These are phyloP conservation scores for Neolamprologus multifasciatus DNA, from an alignment of 2,797 vertebrate genomes.

Conservation along the genomic window DNA sequence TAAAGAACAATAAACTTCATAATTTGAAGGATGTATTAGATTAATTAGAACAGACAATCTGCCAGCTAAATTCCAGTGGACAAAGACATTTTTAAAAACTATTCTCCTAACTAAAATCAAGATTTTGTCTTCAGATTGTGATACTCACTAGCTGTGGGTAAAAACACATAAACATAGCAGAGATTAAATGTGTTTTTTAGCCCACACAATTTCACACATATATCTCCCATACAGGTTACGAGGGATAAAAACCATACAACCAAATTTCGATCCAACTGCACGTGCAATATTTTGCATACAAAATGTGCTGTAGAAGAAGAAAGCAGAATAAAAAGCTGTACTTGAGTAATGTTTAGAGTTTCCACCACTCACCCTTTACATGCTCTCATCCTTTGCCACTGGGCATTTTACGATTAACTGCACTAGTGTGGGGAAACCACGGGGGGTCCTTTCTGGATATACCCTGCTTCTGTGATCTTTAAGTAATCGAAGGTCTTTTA, in stretches of 20 bases:
- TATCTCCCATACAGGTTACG: not conserved
- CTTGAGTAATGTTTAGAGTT: not conserved
- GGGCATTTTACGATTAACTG: not conserved
- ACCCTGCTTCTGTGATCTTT: not conserved
- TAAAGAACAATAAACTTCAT: not conserved
- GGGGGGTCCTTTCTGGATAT: not conserved
- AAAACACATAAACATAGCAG: not conserved
- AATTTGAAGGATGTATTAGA: not conserved
- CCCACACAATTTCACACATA: not conserved
- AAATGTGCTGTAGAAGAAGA: not conserved
- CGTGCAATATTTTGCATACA: not conserved
- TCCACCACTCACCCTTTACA: not conserved
- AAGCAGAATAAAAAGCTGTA: not conserved
- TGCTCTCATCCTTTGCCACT: not conserved
- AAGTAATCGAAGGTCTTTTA: not conserved
- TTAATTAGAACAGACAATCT: not conserved
- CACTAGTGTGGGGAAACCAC: not conserved
- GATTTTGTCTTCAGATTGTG: not conserved
- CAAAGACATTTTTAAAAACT: not conserved
- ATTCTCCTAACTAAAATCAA: not conserved
- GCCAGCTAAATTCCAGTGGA: not conserved
- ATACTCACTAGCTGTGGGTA: not conserved
- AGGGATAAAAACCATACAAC: not conserved
- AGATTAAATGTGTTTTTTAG: not conserved
- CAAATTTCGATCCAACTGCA: not conserved